phyloP scores from a whole-genome alignment of 2,888 invertebrate genomes.

The Dioctria rufipes region DNA sequence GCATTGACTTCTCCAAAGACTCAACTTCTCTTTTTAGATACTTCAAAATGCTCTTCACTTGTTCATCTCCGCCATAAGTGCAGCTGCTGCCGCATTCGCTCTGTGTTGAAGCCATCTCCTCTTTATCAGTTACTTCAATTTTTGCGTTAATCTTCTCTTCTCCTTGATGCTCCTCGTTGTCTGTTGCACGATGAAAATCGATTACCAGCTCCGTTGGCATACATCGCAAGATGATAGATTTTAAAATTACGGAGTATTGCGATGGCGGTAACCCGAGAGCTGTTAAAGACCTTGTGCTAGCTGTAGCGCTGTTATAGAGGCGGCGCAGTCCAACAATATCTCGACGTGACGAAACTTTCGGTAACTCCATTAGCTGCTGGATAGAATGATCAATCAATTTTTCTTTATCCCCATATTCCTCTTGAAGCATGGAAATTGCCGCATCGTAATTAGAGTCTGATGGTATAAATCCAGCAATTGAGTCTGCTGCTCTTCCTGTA shows the following conservation, averaged over 20 bases:
- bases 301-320: background rate
- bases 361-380: slow-evolving; percentile 11
- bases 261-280: background rate
- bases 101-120: too few species aligned
- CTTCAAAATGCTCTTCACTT: too few species aligned
- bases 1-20: too few species aligned
- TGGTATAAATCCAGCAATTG: slow-evolving; percentile 10
- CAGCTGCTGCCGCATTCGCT: too few species aligned
- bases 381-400: slow-evolving; percentile 11
- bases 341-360: background rate
- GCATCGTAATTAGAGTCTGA: slow-evolving; percentile 18
- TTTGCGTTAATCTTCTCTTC: too few species aligned
- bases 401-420: slow-evolving; percentile 23
- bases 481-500: slow-evolving; percentile 1
- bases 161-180: too few species aligned
- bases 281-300: slow-evolving; percentile 14
- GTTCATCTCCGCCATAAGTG: too few species aligned
- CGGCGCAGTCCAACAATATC: background rate
- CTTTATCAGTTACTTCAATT: too few species aligned
- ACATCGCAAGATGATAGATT: slow-evolving; percentile 1
- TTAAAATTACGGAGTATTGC: slow-evolving; percentile 24
- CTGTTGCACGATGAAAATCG: too few species aligned
- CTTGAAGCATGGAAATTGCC: background rate
- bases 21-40: too few species aligned
- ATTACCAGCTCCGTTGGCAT: too few species aligned